Conservation (phyloP, 2,797 vertebrate species). For the Toxotes lorentzi region DNA sequence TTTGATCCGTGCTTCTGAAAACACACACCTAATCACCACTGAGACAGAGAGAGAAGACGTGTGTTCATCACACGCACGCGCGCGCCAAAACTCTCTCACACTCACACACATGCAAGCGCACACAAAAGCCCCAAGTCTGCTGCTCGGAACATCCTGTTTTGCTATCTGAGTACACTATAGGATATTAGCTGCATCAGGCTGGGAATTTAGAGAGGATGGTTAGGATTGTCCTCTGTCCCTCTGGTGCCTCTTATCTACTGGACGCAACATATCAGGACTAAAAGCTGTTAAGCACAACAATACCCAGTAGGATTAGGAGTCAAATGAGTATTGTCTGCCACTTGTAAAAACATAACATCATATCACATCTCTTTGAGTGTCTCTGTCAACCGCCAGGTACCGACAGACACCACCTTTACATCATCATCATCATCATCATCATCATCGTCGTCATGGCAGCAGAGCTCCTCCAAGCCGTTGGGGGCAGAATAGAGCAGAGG, state of each 20-base stretch:
- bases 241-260: conserved; percentile 18
- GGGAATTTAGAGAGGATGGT: conserved; percentile 7
- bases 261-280: conserved; percentile 10
- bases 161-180: conserved; percentile 5
- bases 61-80: background rate
- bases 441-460: conserved; percentile 65
- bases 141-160: background rate
- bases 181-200: conserved; percentile 17
- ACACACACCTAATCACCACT: conserved; percentile 48
- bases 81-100: background rate
- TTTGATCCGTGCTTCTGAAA: conserved; percentile 31
- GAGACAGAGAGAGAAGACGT: conserved; percentile 15
- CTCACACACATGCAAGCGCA: conserved; percentile 2
- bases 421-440: conserved; percentile 23
- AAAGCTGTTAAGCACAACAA: conserved; percentile 7
- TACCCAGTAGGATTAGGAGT: background rate
- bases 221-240: conserved; percentile 12
- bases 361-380: conserved; percentile 36
- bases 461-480: conserved; percentile 64
- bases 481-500: conserved; percentile 64
- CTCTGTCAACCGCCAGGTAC: conserved; percentile 7
- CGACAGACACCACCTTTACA: background rate
- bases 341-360: conserved; percentile 4
- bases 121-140: background rate
- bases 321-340: background rate